Percentiles rank a stretch among this genome's conserved stretches.
These are phyloP conservation scores for Delphinapterus leucas DNA, from an alignment of 2,113 vertebrate species.

Conservation along the genomic window DNA sequence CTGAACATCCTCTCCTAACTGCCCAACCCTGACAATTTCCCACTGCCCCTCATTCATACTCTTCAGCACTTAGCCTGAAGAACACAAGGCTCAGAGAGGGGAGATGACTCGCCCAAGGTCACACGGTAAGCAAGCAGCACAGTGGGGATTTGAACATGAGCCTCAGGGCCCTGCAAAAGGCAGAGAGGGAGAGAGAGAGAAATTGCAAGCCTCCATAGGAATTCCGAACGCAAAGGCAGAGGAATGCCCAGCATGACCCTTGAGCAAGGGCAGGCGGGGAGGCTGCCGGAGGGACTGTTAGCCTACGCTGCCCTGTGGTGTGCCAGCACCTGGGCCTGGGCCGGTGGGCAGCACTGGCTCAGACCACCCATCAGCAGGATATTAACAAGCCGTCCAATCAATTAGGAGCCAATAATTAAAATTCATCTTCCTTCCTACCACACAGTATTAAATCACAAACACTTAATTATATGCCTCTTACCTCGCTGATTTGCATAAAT, in stretches of 20 bases:
- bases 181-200: neutral
- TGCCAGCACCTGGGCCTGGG: neutral
- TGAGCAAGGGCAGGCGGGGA: neutral
- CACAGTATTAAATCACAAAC: conserved; percentile 81
- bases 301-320: accelerated
- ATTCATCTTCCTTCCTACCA: conserved; percentile 80
- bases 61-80: neutral
- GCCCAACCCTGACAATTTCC: neutral
- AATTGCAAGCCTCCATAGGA: accelerated
- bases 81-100: neutral
- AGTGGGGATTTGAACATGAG: neutral
- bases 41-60: accelerated
- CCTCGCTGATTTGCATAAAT: conserved; percentile 82
- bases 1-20: neutral
- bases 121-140: neutral
- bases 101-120: neutral
- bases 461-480: conserved; percentile 84
- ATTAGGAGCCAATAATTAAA: conserved; percentile 87
- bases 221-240: neutral
- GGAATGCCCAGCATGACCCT: neutral
- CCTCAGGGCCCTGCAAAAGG: neutral
- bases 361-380: conserved; percentile 73
- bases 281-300: accelerated
- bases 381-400: conserved; percentile 82
- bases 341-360: conserved; percentile 53